Base-by-base conservation (phyloP, 2,888 invertebrate genomes). In the Watsonalla binaria region DNA sequence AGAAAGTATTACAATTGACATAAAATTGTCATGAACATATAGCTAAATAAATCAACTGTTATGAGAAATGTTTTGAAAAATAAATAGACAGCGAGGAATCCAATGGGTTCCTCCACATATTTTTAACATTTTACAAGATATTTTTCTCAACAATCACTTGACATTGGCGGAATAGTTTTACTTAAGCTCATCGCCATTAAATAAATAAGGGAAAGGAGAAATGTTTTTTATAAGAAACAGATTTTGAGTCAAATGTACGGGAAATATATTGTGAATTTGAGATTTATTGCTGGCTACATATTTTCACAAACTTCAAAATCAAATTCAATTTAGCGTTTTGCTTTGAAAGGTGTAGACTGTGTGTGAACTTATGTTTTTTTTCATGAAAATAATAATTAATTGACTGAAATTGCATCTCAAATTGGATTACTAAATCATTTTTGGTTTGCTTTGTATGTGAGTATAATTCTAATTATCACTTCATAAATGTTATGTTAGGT, bases 401-500 rank as follows among this genome's bases (percentile, higher is more conserved):
- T 57, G 56, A 62, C 61, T 63, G 48, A 58, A 61, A 59, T 55
- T 61, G 56, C 58, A 46, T 58, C 56, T 60, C 58, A 58, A 46
- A 59, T 61, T 62, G 57, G 51, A 58, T 62, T 51, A 62, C 50
- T 42, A 35, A 56, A 60, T 51, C 54, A 54, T 65, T 66, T 56
- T 69, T 64, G 67, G 63, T 55, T 63, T 55, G 57, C 58, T 70
- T 65, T 68, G 55, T 63, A 74, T 76, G 88, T 89, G 68, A 89
- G 89, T 89, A 75, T 69, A 58, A 62, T 69, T 72, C 68, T 60
- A 60, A 39, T 61, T 58, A 61, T 57, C 54, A 65, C 51, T 62
- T 70, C 74, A 58, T 64, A 63, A 60, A 63, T 77, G 72, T 76
- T 69, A 73, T 80, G 76, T 80, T 86, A 90, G 89, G 90, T 90